These are phyloP conservation scores for Ameiurus melas DNA, from an alignment of 2,113 vertebrate species.

Conservation along the genomic window DNA sequence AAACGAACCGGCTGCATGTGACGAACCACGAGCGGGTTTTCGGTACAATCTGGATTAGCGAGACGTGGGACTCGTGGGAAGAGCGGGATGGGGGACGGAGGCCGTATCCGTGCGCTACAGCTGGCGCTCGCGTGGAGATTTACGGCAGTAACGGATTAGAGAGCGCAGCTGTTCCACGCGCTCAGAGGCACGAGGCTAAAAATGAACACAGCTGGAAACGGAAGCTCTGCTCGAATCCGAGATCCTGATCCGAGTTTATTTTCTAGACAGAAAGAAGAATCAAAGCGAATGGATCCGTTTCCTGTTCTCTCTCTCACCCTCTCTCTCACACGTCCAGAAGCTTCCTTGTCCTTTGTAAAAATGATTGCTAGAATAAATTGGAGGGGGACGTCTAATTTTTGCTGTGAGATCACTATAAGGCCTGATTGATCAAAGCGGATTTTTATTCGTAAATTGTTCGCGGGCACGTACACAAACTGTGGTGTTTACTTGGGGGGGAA, in stretches of 20 bases:
- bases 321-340: background rate
- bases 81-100: background rate
- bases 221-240: background rate
- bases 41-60: too few relatives aligned
- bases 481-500: too few relatives aligned
- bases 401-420: background rate
- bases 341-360: background rate
- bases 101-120: background rate
- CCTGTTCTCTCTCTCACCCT: background rate
- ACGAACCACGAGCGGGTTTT: background rate
- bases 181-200: background rate
- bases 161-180: background rate
- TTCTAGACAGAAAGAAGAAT: background rate
- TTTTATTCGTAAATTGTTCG: background rate
- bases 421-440: background rate
- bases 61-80: too few relatives aligned
- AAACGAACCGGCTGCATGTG: background rate
- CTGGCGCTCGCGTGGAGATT: background rate
- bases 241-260: background rate
- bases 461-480: background rate
- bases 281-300: background rate
- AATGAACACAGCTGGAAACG: constrained; percentile 2
- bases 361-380: background rate
- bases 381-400: background rate
- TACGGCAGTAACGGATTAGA: background rate